Evolutionary conservation across 1,140 invertebrate species (phyloP), one percentile per base, ranked within the genome.

Genomic region (Zaprionus lachaisei): DNA sequence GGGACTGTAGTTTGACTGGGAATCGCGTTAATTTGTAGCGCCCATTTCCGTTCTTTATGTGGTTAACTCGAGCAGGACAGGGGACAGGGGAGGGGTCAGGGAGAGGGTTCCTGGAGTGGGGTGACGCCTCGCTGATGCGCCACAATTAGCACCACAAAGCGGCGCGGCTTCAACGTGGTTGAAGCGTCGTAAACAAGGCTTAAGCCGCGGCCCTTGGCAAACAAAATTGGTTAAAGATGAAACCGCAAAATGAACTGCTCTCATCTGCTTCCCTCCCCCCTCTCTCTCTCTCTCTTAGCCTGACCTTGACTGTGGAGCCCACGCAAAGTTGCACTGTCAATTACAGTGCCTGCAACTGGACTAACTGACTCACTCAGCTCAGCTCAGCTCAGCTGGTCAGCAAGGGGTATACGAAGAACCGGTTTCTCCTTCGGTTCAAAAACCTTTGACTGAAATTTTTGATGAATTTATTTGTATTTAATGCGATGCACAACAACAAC

Each of bases 381-480:
- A 11, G 11, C 14, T 20, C 28, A 80, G 56, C 72, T 47, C 47
- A 44, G 54, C 22, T n/a, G 20, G 15, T n/a, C 24, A 80, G 64
- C 77, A 67, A 68, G 63, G 67, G 67, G 28, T 55, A 63, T 66
- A 67, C 61, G 58, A 60, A 67, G 37, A 58, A 69, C 81, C 67
- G 67, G 83, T 77, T 83, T 47, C 67, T 47, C 49, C 71, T 72
- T 60, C 66, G 65, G 81, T 83, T 83, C 81, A 85, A 85, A 79
- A 84, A 83, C 81, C 78, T 72, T 73, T 75, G 22, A 44, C 34
- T 56, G 54, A 75, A 76, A 61, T 57, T 58, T 55, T 69, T 83
- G 81, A 83, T 83, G 81, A 81, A 83, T 83, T 83, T 83, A 83
- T 83, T 84, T 83, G 78, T 81, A 70, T 83, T 83, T 83, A 83